Evolutionary conservation across 2,888 invertebrate genomes (phyloP).

Genomic region (Meliscaeva auricollis): DNA sequence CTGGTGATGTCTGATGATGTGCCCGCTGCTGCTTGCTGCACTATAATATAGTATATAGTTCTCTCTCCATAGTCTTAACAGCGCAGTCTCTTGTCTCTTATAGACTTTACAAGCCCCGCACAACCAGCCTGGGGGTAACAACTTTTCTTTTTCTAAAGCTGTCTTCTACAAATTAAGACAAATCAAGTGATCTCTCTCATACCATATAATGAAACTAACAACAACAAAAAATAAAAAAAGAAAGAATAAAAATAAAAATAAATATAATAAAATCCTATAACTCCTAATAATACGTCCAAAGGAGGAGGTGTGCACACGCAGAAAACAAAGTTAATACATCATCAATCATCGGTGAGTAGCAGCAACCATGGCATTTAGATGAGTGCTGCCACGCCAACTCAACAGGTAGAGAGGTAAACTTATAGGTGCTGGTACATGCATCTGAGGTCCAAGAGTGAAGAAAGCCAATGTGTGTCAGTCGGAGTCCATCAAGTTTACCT

Average conservation of each 20-base stretch:
- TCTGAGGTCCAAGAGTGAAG: neutral
- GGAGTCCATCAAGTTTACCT: conserved; percentile 49
- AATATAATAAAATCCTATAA: too few species aligned
- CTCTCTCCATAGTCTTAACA: neutral
- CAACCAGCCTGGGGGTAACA: conserved; percentile 40
- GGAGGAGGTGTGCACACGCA: conserved; percentile 75
- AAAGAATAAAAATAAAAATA: conserved; percentile 32
- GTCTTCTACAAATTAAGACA: conserved; percentile 76
- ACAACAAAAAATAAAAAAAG: neutral
- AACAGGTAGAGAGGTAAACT: conserved; percentile 44
- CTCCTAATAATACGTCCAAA: conserved; percentile 69
- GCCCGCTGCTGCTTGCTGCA: conserved; percentile 2
- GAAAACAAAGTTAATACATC: conserved; percentile 76
- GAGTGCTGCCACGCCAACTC: conserved; percentile 67
- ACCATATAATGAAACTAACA: conserved; percentile 4
- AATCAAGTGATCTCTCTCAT: conserved; percentile 62
- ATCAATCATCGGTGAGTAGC: conserved; percentile 73
- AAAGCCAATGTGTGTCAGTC: conserved; percentile 65
- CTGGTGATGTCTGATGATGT: conserved; percentile 8
- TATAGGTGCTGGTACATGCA: neutral
- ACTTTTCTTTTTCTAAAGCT: conserved; percentile 58
- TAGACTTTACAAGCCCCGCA: too few species aligned
- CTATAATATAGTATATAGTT: neutral
- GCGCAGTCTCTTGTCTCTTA: too few species aligned
- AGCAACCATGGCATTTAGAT: conserved; percentile 63